Percentiles rank a stretch among this genome's conserved stretches.
These are phyloP conservation scores for Perizoma flavofasciatum DNA, from an alignment of 2,888 invertebrate genomes.

Conservation along the genomic window DNA sequence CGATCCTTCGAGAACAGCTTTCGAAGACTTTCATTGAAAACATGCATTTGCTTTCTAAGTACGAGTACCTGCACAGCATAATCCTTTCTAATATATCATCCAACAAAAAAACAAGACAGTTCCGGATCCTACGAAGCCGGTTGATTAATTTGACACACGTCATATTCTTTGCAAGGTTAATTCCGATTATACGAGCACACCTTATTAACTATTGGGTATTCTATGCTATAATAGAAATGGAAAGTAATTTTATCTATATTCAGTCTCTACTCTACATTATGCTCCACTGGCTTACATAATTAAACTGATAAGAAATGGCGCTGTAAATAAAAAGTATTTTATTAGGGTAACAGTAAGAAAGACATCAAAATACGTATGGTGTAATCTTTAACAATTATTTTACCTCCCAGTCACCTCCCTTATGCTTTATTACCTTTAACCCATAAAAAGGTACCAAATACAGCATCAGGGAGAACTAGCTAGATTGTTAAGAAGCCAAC, in stretches of 20 bases:
- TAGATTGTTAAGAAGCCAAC: too few relatives aligned
- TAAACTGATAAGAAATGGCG: slow-evolving; percentile 4
- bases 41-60: slow-evolving; percentile 28
- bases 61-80: slow-evolving; percentile 44
- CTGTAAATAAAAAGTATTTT: slow-evolving; percentile 1
- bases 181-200: too few relatives aligned
- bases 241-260: slow-evolving; percentile 11
- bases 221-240: slow-evolving; percentile 10
- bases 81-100: slow-evolving; percentile 43
- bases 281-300: slow-evolving; percentile 4
- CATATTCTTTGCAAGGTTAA: slow-evolving; percentile 16
- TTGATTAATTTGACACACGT: slow-evolving; percentile 32
- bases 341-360: background rate
- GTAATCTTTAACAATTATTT: too few relatives aligned
- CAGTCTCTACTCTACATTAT: slow-evolving; percentile 1
- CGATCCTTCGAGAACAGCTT: slow-evolving; percentile 11
- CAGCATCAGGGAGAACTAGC: too few relatives aligned
- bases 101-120: slow-evolving; percentile 54
- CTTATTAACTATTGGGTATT: too few relatives aligned
- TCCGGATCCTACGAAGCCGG: slow-evolving; percentile 49
- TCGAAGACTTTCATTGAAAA: slow-evolving; percentile 54
- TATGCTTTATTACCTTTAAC: too few relatives aligned
- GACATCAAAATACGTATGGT: background rate
- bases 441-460: too few relatives aligned
- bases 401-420: too few relatives aligned